Base-by-base conservation (phyloP, 2,888 invertebrate genomes). In the Caenorhabditis sinica region DNA sequence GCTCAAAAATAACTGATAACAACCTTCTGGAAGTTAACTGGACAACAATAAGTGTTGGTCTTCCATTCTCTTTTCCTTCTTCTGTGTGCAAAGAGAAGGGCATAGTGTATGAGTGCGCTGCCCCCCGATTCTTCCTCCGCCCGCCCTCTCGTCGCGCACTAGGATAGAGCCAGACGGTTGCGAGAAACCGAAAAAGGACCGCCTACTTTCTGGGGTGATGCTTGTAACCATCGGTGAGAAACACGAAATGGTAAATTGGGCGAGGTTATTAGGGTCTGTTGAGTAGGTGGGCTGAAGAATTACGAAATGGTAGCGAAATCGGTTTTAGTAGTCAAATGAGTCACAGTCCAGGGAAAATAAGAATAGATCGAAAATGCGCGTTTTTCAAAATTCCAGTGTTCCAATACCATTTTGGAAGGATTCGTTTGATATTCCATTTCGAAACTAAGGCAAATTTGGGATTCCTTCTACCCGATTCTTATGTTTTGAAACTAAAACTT, bases 151-250 rank as follows among this genome's bases (percentile, higher is more conserved):
- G 49, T 69, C 74, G 77, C 77, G 77, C 74, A 72, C 72, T 72
- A 80, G 65, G 65, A 65, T 72, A 79, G 80, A 80, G 80, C 80
- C 72, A 80, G 80, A 80, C 80, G 80, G 80, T 80, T 72, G 72
- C 63, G 80, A 72, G 66, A 72, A 72, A 80, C 80, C 80, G 45
- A 72, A 65, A 72, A 66, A 30, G 72, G 80, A 72, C 72, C 80
- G 80, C 80, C 80, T 72, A 72, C 80, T 65, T 77, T 63, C 60
- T 60, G 49, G 20, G 20, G 20, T 30, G 63, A 53, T 28, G 60
- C 61, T 73, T 60, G 65, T 65, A 23, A 65, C 72, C 45, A 60
- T 45, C 60, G 60, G 51, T n/a, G 20, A 25, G 28, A 51, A 33
- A 33, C 13, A 49, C 6, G 60, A 51, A 36, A 51, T 53, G 45